Conservation (phyloP, 1,140 invertebrate species). For the Pteromalus puparum region DNA sequence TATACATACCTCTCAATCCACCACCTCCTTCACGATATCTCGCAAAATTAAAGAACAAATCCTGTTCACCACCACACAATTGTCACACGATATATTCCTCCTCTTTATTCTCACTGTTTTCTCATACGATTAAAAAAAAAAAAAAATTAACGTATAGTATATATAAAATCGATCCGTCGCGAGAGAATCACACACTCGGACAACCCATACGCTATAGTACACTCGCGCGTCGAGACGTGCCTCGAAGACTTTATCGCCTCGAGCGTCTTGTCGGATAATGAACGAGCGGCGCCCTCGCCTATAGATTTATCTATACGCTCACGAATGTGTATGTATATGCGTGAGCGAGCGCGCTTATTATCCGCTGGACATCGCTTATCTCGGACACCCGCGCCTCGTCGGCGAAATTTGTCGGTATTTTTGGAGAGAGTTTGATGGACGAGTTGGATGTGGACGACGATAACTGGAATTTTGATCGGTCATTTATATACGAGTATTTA, state of each 20-base stretch:
- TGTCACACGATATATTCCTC: too few species aligned
- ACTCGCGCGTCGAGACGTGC: neutral
- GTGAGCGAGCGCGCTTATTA: neutral
- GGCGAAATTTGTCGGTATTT: neutral
- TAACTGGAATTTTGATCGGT: too few species aligned
- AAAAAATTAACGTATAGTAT: too few species aligned
- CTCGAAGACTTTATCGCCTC: neutral
- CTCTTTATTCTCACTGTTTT: too few species aligned
- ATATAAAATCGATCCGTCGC: neutral
- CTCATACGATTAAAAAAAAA: too few species aligned
- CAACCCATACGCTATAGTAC: too few species aligned
- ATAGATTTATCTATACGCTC: neutral
- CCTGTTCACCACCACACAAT: too few species aligned
- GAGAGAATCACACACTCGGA: neutral
- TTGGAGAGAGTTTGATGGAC: neutral
- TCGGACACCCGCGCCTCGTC: neutral
- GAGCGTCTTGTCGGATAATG: neutral
- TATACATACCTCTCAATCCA: too few species aligned
- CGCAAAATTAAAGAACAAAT: too few species aligned
- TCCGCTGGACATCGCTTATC: neutral
- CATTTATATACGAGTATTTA: too few species aligned
- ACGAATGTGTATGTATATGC: neutral
- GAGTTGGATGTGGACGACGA: too few species aligned
- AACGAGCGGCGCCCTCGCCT: neutral
- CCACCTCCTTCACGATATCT: too few species aligned